Conservation (phyloP, 2,888 invertebrate genomes). For the Dusona sp. region DNA sequence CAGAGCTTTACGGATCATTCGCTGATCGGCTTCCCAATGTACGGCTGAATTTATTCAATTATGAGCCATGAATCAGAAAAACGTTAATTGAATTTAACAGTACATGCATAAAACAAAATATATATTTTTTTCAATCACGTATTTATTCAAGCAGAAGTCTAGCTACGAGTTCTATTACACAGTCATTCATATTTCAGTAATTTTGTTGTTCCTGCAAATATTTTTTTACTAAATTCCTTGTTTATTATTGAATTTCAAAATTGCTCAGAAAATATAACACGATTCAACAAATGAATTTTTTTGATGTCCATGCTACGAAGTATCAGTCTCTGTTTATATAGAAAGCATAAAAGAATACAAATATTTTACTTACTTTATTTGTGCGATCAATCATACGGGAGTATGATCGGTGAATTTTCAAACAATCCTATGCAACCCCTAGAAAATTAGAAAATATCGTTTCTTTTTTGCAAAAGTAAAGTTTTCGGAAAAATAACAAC, state of each 20-base stretch:
- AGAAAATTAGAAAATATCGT: neutral
- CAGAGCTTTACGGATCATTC: slow-evolving; percentile 36
- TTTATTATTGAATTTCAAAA: neutral
- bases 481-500: no score
- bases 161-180: neutral
- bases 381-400: no score
- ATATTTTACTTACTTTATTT: no score
- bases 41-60: slow-evolving; percentile 11
- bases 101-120: neutral
- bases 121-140: neutral
- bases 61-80: neutral
- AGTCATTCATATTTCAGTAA: neutral
- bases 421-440: no score
- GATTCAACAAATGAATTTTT: neutral
- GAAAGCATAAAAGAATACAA: neutral
- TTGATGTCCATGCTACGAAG: neutral
- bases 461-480: no score
- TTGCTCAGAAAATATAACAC: neutral
- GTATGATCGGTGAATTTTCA: no score
- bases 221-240: neutral
- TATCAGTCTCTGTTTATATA: neutral
- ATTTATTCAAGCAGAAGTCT: neutral
- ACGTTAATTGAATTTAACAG: neutral
- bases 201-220: neutral
- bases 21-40: slow-evolving; percentile 8